Conservation (phyloP, 2,797 vertebrate species). For the Pyrocephalus nanus region DNA sequence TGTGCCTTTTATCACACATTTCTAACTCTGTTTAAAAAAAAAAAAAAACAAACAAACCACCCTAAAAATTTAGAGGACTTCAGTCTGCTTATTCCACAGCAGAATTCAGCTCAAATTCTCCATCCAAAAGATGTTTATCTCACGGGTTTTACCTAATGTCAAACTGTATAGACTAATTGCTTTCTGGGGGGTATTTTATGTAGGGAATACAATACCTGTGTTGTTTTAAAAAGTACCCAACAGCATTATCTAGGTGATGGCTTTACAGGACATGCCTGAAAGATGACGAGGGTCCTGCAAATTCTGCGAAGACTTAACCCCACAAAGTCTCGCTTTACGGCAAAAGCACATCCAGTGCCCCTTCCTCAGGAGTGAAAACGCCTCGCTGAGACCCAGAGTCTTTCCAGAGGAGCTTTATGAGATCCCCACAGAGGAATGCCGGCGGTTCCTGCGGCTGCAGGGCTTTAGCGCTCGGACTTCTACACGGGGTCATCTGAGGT, state of each 20-base stretch:
- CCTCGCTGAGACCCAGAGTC: not conserved
- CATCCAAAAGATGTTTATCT: not conserved
- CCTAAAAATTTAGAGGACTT: not conserved
- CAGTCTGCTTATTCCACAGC: not conserved
- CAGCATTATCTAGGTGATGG: not conserved
- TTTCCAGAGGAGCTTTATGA: not conserved
- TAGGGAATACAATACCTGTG: not conserved
- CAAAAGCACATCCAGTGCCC: not conserved
- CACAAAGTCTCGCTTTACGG: not conserved
- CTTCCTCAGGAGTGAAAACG: not conserved
- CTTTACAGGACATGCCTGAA: not conserved
- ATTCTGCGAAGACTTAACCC: not conserved
- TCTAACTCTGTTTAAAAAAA: not conserved
- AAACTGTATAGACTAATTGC: not conserved
- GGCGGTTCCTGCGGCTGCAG: accelerated
- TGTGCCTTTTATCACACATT: not conserved
- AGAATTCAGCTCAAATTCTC: not conserved
- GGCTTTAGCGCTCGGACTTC: not conserved
- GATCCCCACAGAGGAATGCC: accelerated
- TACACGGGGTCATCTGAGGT: not conserved
- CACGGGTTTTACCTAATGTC: not conserved
- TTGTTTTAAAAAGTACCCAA: not conserved
- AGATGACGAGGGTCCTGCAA: not conserved
- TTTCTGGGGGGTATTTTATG: not conserved
- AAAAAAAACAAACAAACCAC: not conserved